These are phyloP conservation scores for Diceros bicornis DNA, from an alignment of 2,797 vertebrate genomes.

Conservation along the genomic window DNA sequence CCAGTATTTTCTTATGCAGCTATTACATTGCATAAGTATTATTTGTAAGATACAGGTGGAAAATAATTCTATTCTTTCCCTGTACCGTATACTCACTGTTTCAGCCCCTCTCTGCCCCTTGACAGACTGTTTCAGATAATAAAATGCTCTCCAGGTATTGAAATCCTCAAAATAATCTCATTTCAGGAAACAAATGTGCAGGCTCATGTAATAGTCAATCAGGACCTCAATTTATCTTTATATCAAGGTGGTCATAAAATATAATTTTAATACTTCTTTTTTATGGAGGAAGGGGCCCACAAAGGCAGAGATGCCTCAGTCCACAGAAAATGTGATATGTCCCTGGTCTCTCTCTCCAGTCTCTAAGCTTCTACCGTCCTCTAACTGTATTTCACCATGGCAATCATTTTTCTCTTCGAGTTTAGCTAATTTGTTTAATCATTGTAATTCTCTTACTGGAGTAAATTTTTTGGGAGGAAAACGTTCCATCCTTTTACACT, in stretches of 20 bases:
- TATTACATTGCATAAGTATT: fast-evolving
- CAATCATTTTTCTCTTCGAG: background rate
- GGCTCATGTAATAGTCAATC: background rate
- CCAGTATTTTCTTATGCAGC: background rate
- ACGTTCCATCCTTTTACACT: fast-evolving
- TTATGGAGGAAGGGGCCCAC: fast-evolving
- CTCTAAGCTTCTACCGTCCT: fast-evolving
- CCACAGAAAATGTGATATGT: too few species aligned
- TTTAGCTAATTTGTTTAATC: background rate
- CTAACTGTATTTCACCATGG: background rate
- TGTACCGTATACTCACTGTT: background rate
- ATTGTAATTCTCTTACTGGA: background rate
- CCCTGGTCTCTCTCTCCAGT: background rate
- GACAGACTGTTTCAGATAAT: background rate
- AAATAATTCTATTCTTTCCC: background rate
- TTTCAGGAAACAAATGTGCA: background rate
- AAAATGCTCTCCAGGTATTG: background rate
- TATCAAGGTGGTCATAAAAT: background rate
- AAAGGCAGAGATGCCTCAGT: background rate
- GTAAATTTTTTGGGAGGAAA: background rate
- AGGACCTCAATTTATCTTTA: background rate
- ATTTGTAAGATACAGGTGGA: background rate
- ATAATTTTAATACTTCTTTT: background rate
- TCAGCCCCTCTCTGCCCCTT: background rate
- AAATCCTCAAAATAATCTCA: background rate